Conservation (phyloP, 2,113 vertebrate species). For the Cyprinus carpio region DNA sequence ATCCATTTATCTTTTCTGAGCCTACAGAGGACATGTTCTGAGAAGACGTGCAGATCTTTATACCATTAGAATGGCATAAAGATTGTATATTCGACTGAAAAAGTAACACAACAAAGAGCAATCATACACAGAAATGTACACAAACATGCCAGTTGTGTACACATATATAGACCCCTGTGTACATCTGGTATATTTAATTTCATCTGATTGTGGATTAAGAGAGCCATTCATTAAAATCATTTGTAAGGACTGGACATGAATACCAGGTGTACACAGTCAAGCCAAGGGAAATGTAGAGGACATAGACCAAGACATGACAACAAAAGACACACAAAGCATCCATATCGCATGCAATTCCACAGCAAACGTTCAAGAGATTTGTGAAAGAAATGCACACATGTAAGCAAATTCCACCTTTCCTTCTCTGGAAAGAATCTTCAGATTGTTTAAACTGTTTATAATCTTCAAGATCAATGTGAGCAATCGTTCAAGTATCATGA, state of each 20-base stretch:
- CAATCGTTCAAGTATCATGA: not conserved
- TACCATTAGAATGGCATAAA: slow-evolving; percentile 27
- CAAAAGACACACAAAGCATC: slow-evolving; percentile 32
- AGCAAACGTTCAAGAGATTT: slow-evolving; percentile 33
- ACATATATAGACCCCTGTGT: not conserved
- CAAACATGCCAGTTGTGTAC: slow-evolving; percentile 36
- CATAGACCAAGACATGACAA: not conserved
- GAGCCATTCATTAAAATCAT: not conserved
- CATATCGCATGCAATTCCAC: slow-evolving; percentile 61
- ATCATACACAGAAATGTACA: slow-evolving; percentile 28
- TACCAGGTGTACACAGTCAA: slow-evolving; percentile 16
- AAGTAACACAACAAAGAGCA: slow-evolving; percentile 32
- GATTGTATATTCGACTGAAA: not conserved
- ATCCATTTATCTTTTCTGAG: not conserved
- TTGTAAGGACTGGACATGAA: not conserved
- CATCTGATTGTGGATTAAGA: not conserved
- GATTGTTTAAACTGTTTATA: not conserved
- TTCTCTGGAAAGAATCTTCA: slow-evolving; percentile 12
- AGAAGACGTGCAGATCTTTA: slow-evolving; percentile 41
- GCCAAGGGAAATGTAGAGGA: not conserved
- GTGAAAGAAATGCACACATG: slow-evolving; percentile 58
- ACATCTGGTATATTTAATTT: not conserved
- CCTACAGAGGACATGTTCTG: slow-evolving; percentile 13
- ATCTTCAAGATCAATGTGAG: not conserved
- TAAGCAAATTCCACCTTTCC: slow-evolving; percentile 66